These are phyloP conservation scores for Vespertilio murinus DNA, from an alignment of 2,797 vertebrate genomes.

Conservation along the genomic window DNA sequence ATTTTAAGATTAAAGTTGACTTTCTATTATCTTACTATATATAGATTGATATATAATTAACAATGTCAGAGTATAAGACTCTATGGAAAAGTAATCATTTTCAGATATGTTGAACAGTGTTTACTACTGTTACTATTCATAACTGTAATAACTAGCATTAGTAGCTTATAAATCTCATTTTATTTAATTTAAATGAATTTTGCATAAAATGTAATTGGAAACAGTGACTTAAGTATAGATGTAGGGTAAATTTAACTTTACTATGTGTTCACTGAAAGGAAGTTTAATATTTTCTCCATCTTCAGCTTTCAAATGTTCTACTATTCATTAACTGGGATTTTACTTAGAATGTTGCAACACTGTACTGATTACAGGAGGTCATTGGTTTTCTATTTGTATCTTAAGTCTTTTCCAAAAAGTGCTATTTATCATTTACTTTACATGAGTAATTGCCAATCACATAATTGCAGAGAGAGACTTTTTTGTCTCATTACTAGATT, in stretches of 20 bases:
- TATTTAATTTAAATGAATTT: slow-evolving; percentile 40
- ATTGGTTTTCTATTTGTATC: background rate
- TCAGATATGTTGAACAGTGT: background rate
- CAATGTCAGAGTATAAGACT: background rate
- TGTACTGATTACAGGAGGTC: slow-evolving; percentile 7
- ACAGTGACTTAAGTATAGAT: background rate
- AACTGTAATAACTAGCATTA: background rate
- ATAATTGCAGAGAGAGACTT: background rate
- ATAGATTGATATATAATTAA: slow-evolving; percentile 40
- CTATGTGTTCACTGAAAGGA: background rate
- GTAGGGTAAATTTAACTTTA: background rate
- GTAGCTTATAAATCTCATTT: slow-evolving; percentile 12
- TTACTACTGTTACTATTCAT: slow-evolving; percentile 27
- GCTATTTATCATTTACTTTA: background rate
- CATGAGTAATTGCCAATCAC: background rate
- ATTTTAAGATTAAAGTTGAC: slow-evolving; percentile 54
- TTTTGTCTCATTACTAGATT: background rate
- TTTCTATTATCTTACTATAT: slow-evolving; percentile 44
- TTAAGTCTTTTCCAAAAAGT: background rate
- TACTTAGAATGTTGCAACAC: background rate
- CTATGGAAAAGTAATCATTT: slow-evolving; percentile 39
- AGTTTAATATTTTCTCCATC: background rate
- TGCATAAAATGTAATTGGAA: slow-evolving; percentile 15
- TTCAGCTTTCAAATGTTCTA: slow-evolving; percentile 31
- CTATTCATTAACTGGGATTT: background rate